Percentiles rank a stretch among this genome's conserved stretches.
These are phyloP conservation scores for Yponomeuta malinellus DNA, from an alignment of 2,888 invertebrate genomes.

Conservation along the genomic window DNA sequence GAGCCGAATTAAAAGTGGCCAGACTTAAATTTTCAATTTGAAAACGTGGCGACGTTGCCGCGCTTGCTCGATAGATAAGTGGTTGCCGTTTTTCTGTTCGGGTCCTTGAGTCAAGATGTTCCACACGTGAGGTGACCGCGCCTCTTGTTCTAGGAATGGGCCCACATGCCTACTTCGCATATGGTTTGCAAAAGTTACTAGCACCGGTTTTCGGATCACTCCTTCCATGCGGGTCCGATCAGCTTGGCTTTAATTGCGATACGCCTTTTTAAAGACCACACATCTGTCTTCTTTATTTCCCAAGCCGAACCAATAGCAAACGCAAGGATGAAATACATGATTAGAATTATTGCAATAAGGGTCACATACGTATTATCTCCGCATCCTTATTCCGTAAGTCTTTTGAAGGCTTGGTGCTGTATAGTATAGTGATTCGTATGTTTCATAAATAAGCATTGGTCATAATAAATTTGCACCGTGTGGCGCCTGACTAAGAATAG, in stretches of 20 bases:
- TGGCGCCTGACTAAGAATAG: too few relatives aligned
- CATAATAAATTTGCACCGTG: constrained; percentile 13
- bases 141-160: constrained; percentile 55
- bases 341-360: not conserved
- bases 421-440: not conserved
- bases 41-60: not conserved
- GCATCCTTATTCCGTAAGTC: not conserved
- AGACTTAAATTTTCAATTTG: not conserved
- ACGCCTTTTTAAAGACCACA: constrained; percentile 25
- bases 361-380: not conserved
- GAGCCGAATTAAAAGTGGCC: not conserved
- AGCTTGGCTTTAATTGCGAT: constrained; percentile 30
- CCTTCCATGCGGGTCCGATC: constrained; percentile 34
- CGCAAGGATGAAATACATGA: not conserved
- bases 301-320: not conserved
- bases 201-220: constrained; percentile 31
- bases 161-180: constrained; percentile 32
- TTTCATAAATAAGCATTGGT: not conserved
- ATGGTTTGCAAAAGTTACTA: constrained; percentile 32
- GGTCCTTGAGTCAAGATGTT: constrained; percentile 36
- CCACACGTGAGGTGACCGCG: constrained; percentile 44
- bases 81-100: constrained; percentile 44
- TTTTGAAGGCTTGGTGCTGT: not conserved
- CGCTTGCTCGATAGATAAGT: constrained; percentile 22
- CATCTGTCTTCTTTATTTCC: constrained; percentile 29